phyloP scores from a whole-genome alignment of 2,888 invertebrate species.

The Lasioglossum zephyrum region DNA sequence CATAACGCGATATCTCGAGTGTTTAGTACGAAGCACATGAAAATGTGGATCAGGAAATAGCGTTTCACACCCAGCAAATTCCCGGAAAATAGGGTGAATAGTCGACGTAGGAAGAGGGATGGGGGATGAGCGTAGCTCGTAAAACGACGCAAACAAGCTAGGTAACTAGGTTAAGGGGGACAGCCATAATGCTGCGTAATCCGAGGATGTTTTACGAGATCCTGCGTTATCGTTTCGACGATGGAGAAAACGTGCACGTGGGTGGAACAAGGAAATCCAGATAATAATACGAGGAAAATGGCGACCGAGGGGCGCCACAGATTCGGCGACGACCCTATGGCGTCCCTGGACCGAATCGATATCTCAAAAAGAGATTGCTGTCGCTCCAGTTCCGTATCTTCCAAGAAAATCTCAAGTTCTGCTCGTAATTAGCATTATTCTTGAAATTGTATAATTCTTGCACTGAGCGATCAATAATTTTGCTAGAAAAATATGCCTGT shows the following conservation, averaged over 20 bases:
- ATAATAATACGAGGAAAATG: constrained; percentile 44
- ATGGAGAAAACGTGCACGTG: neutral
- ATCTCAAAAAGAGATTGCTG: constrained; percentile 31
- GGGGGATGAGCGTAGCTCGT: constrained; percentile 28
- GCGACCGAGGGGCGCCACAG: constrained; percentile 57
- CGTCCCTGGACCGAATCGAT: constrained; percentile 56
- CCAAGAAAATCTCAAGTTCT: neutral
- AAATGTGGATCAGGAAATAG: neutral
- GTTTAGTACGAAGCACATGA: neutral
- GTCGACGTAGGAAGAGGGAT: no score
- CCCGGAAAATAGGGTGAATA: neutral
- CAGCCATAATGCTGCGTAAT: constrained; percentile 32
- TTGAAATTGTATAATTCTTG: no score
- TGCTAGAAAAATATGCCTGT: no score
- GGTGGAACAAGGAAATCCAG: neutral
- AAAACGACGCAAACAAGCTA: constrained; percentile 43
- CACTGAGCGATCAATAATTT: no score
- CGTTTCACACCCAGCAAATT: neutral
- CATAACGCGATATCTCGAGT: neutral
- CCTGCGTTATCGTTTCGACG: constrained; percentile 20
- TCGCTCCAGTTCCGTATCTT: neutral
- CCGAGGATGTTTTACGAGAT: constrained; percentile 44
- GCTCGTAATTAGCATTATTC: no score
- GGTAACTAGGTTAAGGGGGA: constrained; percentile 67
- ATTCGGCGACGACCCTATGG: constrained; percentile 25